Percentiles rank a stretch among this genome's conserved stretches.
Conservation (phyloP, 2,113 vertebrate species). For the Oceanodroma tethys region DNA sequence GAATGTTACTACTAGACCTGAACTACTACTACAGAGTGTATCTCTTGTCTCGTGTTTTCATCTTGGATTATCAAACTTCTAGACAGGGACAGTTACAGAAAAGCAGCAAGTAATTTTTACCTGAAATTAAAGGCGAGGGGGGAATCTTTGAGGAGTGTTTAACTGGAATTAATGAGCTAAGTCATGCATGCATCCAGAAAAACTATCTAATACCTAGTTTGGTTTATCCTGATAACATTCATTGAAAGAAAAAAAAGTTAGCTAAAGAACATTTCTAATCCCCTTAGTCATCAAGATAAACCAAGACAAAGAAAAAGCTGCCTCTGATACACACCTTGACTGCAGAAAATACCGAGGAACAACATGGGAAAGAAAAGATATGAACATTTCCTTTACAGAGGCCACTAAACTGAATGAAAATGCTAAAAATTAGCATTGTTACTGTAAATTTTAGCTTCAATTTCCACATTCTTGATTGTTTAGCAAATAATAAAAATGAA, state of each 20-base stretch:
- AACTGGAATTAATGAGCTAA: neutral
- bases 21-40: neutral
- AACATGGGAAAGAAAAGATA: neutral
- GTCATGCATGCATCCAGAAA: neutral
- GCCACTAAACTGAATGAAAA: neutral
- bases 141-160: neutral
- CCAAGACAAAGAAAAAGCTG: neutral
- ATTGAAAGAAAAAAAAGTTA: neutral
- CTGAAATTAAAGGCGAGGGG: fast-evolving
- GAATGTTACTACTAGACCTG: neutral
- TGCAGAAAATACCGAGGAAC: neutral
- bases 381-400: neutral
- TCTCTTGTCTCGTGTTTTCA: neutral
- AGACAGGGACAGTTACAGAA: neutral
- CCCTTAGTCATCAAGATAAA: neutral
- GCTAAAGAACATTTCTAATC: neutral
- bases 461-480: neutral
- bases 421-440: neutral
- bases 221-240: neutral
- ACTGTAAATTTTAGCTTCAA: neutral
- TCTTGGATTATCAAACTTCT: neutral
- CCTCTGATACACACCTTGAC: neutral
- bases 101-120: neutral
- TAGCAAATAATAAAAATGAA: neutral
- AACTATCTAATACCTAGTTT: neutral